Conservation (phyloP, 1,140 invertebrate species). For the Ceratosolen fusciceps region DNA sequence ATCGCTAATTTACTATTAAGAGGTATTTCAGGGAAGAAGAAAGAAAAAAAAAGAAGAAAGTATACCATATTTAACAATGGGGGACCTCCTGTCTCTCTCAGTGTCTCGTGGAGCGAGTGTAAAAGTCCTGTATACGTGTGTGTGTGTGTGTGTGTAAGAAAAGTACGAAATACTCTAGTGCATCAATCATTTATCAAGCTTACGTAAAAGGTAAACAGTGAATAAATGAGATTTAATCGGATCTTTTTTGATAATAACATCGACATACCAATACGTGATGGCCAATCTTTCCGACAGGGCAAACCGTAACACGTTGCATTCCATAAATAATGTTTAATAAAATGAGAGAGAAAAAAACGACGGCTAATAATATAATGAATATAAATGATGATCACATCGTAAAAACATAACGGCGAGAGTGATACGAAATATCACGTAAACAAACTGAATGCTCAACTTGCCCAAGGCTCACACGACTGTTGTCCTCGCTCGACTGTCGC, state of each 20-base stretch:
- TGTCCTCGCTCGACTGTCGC: not conserved
- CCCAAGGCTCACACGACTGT: not conserved
- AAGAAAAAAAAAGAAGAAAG: too few species aligned
- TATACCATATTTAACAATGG: too few species aligned
- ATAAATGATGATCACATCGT: not conserved
- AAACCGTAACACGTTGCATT: conserved; percentile 8
- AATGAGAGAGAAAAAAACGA: not conserved
- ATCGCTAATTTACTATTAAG: too few species aligned
- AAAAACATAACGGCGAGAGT: not conserved
- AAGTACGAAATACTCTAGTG: not conserved
- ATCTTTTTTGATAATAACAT: conserved; percentile 14
- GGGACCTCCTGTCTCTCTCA: too few species aligned
- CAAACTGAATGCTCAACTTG: conserved; percentile 5
- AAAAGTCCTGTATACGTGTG: too few species aligned
- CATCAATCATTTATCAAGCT: not conserved
- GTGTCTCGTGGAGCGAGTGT: too few species aligned
- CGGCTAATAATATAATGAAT: conserved; percentile 1
- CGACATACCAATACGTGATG: conserved; percentile 2
- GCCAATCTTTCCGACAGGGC: not conserved
- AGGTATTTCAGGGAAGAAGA: too few species aligned
- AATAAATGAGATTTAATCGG: conserved; percentile 9
- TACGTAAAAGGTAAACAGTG: not conserved
- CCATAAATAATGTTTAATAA: conserved; percentile 2
- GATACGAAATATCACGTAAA: conserved; percentile 11
- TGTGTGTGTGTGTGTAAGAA: too few species aligned